Evolutionary conservation across 2,797 vertebrate species (phyloP).

Genomic region (Chelidonichthys spinosus): DNA sequence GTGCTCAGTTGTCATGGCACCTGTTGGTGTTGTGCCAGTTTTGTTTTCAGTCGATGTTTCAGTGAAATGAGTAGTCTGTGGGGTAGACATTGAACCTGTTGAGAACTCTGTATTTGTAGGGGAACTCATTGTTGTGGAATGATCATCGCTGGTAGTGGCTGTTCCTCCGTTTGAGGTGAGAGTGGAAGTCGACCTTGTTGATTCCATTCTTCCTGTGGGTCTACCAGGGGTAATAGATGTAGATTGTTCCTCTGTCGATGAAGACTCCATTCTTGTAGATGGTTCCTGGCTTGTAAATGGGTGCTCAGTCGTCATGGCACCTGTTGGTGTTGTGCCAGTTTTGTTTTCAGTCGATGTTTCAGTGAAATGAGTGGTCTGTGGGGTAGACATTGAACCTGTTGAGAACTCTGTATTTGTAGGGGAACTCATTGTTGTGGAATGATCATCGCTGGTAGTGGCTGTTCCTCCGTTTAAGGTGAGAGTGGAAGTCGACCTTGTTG

Average conservation of each 20-base stretch:
- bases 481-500: not conserved
- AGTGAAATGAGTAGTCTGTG: not conserved
- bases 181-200: not conserved
- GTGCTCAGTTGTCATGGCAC: accelerated
- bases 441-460: not conserved
- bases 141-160: not conserved
- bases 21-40: not conserved
- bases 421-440: not conserved
- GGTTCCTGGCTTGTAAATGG: not conserved
- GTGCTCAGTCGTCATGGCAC: not conserved
- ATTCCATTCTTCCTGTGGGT: not conserved
- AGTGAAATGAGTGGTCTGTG: not conserved
- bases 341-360: not conserved
- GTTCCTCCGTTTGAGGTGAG: not conserved
- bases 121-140: not conserved
- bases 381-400: not conserved
- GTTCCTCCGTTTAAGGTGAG: not conserved
- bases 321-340: not conserved
- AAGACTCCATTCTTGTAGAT: not conserved
- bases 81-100: not conserved
- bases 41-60: not conserved
- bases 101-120: not conserved
- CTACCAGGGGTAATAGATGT: not conserved
- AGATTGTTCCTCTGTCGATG: not conserved
- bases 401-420: not conserved